Percentiles rank a stretch among this genome's conserved stretches.
These are phyloP conservation scores for Leptoteleia sp. DNA, from an alignment of 1,140 invertebrate species.

Conservation along the genomic window DNA sequence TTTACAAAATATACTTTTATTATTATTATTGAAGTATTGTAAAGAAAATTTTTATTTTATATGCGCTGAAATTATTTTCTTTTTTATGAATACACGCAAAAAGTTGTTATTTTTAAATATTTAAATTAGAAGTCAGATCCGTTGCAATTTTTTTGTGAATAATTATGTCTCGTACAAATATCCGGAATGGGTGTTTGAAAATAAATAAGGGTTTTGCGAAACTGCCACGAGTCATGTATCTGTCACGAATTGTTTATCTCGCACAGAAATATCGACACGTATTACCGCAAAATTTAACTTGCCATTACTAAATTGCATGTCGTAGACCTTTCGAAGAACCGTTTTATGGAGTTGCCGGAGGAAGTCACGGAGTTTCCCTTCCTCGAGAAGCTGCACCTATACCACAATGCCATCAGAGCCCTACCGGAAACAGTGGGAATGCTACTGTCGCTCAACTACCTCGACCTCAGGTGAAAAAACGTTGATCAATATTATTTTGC, in stretches of 20 bases:
- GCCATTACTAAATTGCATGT: slow-evolving; percentile 75
- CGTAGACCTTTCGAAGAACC: slow-evolving; percentile 96
- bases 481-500: background rate
- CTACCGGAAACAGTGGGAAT: slow-evolving; percentile 91
- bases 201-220: slow-evolving; percentile 9
- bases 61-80: too few species aligned
- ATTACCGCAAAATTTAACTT: slow-evolving; percentile 37
- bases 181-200: background rate
- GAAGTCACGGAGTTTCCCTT: slow-evolving; percentile 93
- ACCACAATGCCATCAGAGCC: slow-evolving; percentile 93
- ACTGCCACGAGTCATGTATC: slow-evolving; percentile 1
- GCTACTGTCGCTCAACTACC: slow-evolving; percentile 91
- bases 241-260: slow-evolving; percentile 4
- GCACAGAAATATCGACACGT: slow-evolving; percentile 32
- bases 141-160: too few species aligned
- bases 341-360: slow-evolving; percentile 92
- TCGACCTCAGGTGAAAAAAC: slow-evolving; percentile 89
- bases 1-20: too few species aligned
- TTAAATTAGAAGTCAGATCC: too few species aligned
- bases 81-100: too few species aligned
- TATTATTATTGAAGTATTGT: too few species aligned
- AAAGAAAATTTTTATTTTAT: too few species aligned
- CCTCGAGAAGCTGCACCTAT: slow-evolving; percentile 92
- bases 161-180: background rate
- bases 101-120: too few species aligned